Evolutionary conservation across 1,140 invertebrate genomes (phyloP).

Genomic region (Calliopsis andreniformis): DNA sequence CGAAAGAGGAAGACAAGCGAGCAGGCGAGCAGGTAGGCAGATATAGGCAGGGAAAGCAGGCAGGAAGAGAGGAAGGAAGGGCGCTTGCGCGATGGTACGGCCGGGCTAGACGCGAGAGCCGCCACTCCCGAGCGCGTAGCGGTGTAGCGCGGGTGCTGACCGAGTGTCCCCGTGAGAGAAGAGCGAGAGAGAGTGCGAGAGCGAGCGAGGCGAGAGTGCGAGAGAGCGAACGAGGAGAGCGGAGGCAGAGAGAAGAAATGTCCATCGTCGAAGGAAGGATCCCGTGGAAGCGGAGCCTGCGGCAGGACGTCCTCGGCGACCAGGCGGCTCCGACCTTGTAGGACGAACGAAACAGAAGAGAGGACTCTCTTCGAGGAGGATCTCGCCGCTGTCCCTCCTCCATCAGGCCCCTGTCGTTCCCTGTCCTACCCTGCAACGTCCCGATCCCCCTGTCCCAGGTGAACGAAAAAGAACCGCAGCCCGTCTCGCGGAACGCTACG

Average conservation of each 20-base stretch:
- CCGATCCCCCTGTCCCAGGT: slow-evolving; percentile 20
- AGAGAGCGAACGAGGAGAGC: slow-evolving; percentile 28
- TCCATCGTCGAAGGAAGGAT: slow-evolving; percentile 70
- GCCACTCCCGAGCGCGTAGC: slow-evolving; percentile 80
- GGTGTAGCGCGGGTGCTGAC: slow-evolving; percentile 80
- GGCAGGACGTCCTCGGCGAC: slow-evolving; percentile 66
- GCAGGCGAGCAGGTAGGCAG: slow-evolving; percentile 20
- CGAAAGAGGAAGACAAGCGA: slow-evolving; percentile 31
- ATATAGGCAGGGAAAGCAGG: slow-evolving; percentile 47
- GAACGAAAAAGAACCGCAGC: slow-evolving; percentile 1
- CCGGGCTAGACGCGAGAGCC: slow-evolving; percentile 78
- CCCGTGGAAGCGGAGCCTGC: slow-evolving; percentile 71
- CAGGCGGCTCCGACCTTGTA: slow-evolving; percentile 67
- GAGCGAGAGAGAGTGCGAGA: slow-evolving; percentile 55
- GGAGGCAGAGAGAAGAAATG: slow-evolving; percentile 67
- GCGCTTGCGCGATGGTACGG: slow-evolving; percentile 76
- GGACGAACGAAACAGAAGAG: slow-evolving; percentile 45
- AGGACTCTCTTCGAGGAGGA: slow-evolving; percentile 45
- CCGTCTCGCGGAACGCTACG: neutral
- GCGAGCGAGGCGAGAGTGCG: slow-evolving; percentile 24
- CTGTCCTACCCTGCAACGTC: slow-evolving; percentile 36
- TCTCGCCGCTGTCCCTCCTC: slow-evolving; percentile 49
- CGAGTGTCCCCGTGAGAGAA: slow-evolving; percentile 75
- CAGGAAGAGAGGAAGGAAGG: slow-evolving; percentile 59
- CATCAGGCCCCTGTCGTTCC: slow-evolving; percentile 22